Percentiles rank a stretch among this genome's conserved stretches.
Conservation (phyloP, 2,888 invertebrate species). For the Corythucha ciliata region DNA sequence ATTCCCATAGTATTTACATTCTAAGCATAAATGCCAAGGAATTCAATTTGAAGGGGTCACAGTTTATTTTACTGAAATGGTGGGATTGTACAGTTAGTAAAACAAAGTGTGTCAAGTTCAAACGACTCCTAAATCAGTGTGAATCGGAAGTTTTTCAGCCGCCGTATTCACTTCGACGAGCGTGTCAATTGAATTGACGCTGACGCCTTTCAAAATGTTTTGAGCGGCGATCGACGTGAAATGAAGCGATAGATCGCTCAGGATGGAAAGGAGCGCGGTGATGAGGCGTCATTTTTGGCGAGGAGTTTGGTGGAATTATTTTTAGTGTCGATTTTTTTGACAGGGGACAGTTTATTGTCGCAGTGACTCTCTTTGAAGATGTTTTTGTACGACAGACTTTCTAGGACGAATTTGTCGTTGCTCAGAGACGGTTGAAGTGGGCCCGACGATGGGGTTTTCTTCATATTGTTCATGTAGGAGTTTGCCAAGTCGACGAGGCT, state of each 20-base stretch:
- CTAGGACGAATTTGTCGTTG: conserved; percentile 40
- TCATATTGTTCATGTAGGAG: conserved; percentile 33
- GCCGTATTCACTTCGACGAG: conserved; percentile 70
- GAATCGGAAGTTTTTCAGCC: conserved; percentile 61
- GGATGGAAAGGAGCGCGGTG: too few relatives aligned
- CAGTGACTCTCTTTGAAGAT: conserved; percentile 46
- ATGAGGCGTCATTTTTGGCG: too few relatives aligned
- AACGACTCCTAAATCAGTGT: conserved; percentile 75
- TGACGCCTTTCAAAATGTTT: conserved; percentile 79
- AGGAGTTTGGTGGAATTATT: too few relatives aligned
- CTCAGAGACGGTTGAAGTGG: conserved; percentile 41
- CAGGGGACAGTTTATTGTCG: conserved; percentile 52
- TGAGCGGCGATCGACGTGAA: conserved; percentile 84
- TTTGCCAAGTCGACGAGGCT: conserved; percentile 33
- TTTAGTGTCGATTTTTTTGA: too few relatives aligned
- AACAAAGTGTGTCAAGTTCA: conserved; percentile 43
- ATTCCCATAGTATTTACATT: too few relatives aligned
- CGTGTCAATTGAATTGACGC: conserved; percentile 82
- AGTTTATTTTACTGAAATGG: too few relatives aligned
- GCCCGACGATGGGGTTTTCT: conserved; percentile 33
- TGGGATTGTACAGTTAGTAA: too few relatives aligned
- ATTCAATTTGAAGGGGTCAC: too few relatives aligned
- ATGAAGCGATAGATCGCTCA: conserved; percentile 77
- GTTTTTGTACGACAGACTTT: conserved; percentile 42
- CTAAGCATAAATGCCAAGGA: too few relatives aligned